Percentiles rank a stretch among this genome's conserved stretches.
phyloP scores from a whole-genome alignment of 2,113 vertebrate genomes.

The Ciconia boyciana region DNA sequence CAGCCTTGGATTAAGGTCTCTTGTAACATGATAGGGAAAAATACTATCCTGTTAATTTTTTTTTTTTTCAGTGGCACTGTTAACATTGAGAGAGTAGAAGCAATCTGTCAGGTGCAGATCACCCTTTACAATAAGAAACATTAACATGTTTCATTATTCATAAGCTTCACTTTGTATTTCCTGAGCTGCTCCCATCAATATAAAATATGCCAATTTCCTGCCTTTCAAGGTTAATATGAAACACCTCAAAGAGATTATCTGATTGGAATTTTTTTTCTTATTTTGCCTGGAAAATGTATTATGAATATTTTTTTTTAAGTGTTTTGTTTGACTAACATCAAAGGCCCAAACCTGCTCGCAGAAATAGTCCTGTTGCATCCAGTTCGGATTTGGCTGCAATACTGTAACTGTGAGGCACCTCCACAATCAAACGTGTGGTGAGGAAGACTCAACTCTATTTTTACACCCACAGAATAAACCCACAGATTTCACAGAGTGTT shows the following conservation, averaged over 20 bases:
- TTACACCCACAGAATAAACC: neutral
- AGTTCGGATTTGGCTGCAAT: neutral
- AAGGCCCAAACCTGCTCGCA: neutral
- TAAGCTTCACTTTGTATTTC: slow-evolving; percentile 10
- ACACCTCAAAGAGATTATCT: slow-evolving; percentile 51
- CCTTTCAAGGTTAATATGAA: slow-evolving; percentile 56
- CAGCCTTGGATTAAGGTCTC: neutral
- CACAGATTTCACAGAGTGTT: neutral
- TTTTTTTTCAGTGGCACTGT: neutral
- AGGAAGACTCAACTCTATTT: neutral
- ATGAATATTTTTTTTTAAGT: neutral
- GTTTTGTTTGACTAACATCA: slow-evolving; percentile 34
- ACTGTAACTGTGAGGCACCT: neutral
- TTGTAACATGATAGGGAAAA: neutral
- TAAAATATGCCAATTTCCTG: slow-evolving; percentile 60
- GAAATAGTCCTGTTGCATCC: neutral
- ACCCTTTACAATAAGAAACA: neutral
- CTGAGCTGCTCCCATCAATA: slow-evolving; percentile 28
- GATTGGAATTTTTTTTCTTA: neutral
- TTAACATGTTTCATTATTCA: slow-evolving; percentile 49
- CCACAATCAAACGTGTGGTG: neutral
- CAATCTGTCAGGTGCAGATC: slow-evolving; percentile 35
- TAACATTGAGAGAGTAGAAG: neutral
- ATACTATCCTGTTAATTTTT: neutral
- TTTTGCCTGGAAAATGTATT: slow-evolving; percentile 10